Evolutionary conservation across 2,113 vertebrate species (phyloP).

Genomic region (Psittacara wagleri): DNA sequence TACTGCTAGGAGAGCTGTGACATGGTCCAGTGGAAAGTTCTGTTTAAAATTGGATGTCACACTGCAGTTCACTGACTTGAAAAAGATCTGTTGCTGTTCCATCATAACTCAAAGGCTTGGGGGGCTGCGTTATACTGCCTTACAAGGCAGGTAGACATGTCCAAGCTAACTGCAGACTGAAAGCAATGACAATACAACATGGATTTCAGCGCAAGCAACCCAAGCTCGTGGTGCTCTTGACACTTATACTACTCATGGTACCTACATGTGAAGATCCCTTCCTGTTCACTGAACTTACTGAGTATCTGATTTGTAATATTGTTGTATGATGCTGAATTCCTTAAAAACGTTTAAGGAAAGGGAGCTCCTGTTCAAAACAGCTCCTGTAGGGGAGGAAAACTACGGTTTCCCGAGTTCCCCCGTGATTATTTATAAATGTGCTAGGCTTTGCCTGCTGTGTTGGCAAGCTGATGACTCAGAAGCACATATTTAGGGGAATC

Average conservation of each 20-base stretch:
- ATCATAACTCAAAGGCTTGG: neutral
- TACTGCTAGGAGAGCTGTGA: neutral
- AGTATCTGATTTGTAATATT: neutral
- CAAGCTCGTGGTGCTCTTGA: neutral
- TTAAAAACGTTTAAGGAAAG: neutral
- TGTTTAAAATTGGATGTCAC: neutral
- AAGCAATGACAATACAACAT: neutral
- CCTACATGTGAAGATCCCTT: neutral
- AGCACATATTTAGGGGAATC: neutral
- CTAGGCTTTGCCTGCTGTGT: neutral
- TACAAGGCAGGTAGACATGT: too few relatives aligned
- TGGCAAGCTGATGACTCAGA: constrained; percentile 28
- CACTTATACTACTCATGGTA: neutral
- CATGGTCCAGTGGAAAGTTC: neutral
- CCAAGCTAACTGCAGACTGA: neutral
- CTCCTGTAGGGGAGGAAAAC: neutral
- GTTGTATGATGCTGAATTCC: neutral
- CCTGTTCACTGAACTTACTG: neutral
- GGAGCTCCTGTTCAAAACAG: neutral
- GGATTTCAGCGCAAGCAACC: neutral
- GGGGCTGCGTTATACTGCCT: neutral
- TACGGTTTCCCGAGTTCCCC: neutral
- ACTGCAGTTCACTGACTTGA: neutral
- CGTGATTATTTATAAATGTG: constrained; percentile 42
- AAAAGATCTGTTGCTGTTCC: neutral